phyloP scores from a whole-genome alignment of 1,140 invertebrate species.

The Cylas formicarius region DNA sequence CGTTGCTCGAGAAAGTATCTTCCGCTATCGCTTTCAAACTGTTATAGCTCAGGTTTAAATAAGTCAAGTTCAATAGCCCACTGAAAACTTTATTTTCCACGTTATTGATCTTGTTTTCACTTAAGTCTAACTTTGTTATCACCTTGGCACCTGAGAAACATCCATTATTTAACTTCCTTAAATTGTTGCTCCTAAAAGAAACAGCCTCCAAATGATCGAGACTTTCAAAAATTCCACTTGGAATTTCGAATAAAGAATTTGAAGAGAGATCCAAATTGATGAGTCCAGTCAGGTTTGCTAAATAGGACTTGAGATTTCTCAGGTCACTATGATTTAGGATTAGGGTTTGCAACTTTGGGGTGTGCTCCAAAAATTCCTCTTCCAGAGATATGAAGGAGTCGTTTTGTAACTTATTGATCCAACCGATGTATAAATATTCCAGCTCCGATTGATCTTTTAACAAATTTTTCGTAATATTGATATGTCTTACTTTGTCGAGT shows the following conservation, averaged over 20 bases:
- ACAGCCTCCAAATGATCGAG: no score
- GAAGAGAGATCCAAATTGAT: no score
- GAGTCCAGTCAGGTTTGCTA: no score
- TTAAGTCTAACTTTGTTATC: neutral
- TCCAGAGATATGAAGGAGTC: neutral
- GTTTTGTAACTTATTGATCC: neutral
- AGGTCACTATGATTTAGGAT: neutral
- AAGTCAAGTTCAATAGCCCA: neutral
- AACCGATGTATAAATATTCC: neutral
- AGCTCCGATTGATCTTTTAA: neutral
- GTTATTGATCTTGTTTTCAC: constrained; percentile 1
- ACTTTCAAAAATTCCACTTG: no score
- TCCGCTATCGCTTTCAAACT: neutral
- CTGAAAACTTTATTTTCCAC: neutral
- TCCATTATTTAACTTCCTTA: neutral
- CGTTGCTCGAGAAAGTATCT: neutral
- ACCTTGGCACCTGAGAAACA: neutral
- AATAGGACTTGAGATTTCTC: no score
- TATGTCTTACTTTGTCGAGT: neutral
- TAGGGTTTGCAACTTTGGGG: neutral
- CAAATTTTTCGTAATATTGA: neutral
- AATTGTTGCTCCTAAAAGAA: no score
- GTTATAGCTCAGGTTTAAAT: neutral
- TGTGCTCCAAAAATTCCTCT: neutral
- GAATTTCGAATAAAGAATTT: no score